Percentiles rank a stretch among this genome's conserved stretches.
Conservation (phyloP, 2,113 vertebrate genomes). For the Rana temporaria region DNA sequence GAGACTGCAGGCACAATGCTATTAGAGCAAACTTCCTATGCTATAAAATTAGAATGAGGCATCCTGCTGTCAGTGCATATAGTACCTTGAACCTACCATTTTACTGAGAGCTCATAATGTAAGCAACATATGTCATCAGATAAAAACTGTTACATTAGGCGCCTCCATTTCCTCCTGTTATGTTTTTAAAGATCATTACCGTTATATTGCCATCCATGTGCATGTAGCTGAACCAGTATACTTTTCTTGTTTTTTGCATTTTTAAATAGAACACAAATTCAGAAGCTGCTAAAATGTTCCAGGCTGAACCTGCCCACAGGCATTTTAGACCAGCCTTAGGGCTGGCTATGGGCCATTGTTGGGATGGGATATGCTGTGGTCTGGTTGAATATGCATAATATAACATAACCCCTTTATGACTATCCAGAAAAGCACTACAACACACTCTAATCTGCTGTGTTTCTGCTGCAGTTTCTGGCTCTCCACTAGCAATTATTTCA, state of each 20-base stretch:
- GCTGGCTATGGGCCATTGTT: neutral
- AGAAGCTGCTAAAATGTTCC: neutral
- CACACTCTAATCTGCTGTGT: too few relatives aligned
- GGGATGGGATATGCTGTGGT: too few relatives aligned
- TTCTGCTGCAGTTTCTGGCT: too few relatives aligned
- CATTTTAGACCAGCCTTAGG: neutral
- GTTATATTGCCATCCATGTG: neutral
- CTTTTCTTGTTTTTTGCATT: neutral
- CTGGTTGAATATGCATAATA: too few relatives aligned
- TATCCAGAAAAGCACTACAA: too few relatives aligned
- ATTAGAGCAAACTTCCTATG: constrained; percentile 38
- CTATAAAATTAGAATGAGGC: constrained; percentile 21
- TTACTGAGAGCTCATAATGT: constrained; percentile 19
- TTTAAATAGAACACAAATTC: neutral
- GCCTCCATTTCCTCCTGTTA: neutral
- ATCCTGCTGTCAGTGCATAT: constrained; percentile 19
- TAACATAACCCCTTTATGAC: too few relatives aligned
- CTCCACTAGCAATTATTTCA: too few relatives aligned
- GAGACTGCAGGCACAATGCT: constrained; percentile 37
- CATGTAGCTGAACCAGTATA: neutral
- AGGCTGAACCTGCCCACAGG: neutral
- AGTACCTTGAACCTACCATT: constrained; percentile 21
- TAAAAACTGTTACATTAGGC: constrained; percentile 21
- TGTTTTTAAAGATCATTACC: neutral
- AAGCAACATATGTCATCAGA: constrained; percentile 37